These are phyloP conservation scores for Proctacanthus coquilletti DNA, from an alignment of 1,140 invertebrate genomes.

Conservation along the genomic window DNA sequence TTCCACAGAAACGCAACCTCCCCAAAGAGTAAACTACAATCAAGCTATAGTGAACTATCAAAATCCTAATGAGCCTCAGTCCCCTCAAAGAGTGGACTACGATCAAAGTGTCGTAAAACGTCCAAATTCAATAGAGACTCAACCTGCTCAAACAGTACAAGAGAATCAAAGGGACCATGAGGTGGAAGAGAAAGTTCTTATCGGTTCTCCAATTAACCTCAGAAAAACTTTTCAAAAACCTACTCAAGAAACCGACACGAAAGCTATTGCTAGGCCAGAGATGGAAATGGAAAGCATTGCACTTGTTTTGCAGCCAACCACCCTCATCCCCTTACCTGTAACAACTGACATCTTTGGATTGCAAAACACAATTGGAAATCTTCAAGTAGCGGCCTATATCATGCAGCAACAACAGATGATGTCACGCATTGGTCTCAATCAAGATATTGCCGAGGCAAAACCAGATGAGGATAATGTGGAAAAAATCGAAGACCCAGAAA, in stretches of 20 bases:
- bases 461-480: too few species aligned
- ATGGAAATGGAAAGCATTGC: constrained; percentile 22
- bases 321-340: constrained; percentile 26
- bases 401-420: constrained; percentile 18
- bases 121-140: constrained; percentile 10
- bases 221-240: constrained; percentile 13
- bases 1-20: constrained; percentile 10
- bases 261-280: constrained; percentile 2
- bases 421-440: too few species aligned
- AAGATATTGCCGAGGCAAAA: too few species aligned
- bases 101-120: constrained; percentile 5
- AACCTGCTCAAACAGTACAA: constrained; percentile 4
- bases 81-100: not conserved
- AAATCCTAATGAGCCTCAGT: too few species aligned
- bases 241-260: constrained; percentile 11
- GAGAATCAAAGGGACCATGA: constrained; percentile 2
- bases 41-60: too few species aligned
- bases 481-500: not conserved
- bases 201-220: constrained; percentile 26
- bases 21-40: too few species aligned
- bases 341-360: constrained; percentile 25
- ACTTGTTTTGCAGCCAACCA: constrained; percentile 30
- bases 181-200: constrained; percentile 22
- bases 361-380: constrained; percentile 24
- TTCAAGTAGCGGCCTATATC: constrained; percentile 25